A percentile compares a stretch with the other conserved stretches of the same genome.
Evolutionary conservation across 2,113 vertebrate species (phyloP).

Genomic region (Tautogolabrus adspersus): DNA sequence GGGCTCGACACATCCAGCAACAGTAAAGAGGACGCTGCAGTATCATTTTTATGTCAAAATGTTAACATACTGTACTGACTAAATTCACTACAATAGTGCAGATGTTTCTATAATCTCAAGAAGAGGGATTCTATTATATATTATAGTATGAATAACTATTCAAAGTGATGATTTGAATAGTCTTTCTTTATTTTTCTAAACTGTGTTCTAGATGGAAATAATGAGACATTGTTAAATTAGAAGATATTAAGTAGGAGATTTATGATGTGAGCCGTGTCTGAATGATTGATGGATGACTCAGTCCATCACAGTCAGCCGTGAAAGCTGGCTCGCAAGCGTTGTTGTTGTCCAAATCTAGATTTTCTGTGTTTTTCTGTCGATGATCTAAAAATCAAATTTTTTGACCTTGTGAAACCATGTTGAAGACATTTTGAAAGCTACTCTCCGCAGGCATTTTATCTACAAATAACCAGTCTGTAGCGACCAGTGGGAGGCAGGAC

Average conservation of each 20-base stretch:
- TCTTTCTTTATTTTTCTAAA: no score
- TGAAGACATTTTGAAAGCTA: background rate
- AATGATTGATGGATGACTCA: slow-evolving; percentile 16
- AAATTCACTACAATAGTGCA: no score
- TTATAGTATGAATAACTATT: no score
- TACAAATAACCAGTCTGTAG: slow-evolving; percentile 21
- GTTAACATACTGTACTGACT: no score
- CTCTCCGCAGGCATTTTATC: background rate
- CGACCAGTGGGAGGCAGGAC: slow-evolving; percentile 39
- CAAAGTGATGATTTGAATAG: no score
- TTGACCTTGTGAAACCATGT: background rate
- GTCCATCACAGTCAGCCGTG: slow-evolving; percentile 5
- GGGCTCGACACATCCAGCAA: no score
- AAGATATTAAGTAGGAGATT: background rate
- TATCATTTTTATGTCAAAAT: no score
- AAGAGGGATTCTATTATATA: no score
- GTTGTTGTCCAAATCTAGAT: background rate
- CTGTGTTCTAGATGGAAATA: no score
- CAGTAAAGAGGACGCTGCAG: no score
- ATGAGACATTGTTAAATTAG: no score
- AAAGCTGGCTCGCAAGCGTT: background rate
- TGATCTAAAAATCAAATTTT: background rate
- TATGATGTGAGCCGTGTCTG: background rate
- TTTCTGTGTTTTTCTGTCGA: background rate
- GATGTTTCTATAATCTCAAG: no score